Conservation (phyloP, 1,140 invertebrate species). For the Watersipora subatra region DNA sequence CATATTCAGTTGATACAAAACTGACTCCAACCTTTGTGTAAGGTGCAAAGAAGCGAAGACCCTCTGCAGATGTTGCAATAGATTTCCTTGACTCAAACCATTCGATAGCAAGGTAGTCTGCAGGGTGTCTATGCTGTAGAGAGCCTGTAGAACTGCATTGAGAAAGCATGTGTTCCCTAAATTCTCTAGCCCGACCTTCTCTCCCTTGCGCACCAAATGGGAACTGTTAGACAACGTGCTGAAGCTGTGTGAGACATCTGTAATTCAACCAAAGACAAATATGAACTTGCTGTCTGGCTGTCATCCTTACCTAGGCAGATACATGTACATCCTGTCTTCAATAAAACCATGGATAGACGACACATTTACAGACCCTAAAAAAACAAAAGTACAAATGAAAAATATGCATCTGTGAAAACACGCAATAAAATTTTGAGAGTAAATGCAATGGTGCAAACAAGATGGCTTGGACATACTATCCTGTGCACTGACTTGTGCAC, state of each 20-base stretch:
- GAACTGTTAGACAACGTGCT: conserved; percentile 9
- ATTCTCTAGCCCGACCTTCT: conserved; percentile 55
- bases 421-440: too few relatives aligned
- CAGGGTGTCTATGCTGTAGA: conserved; percentile 44
- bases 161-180: conserved; percentile 43
- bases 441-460: too few relatives aligned
- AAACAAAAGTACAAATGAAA: too few relatives aligned
- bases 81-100: conserved; percentile 24
- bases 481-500: too few relatives aligned
- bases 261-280: conserved; percentile 5
- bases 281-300: conserved; percentile 16
- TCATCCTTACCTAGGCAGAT: conserved; percentile 16
- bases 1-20: too few relatives aligned
- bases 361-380: too few relatives aligned
- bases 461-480: too few relatives aligned
- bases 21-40: conserved; percentile 46
- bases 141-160: conserved; percentile 45
- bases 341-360: too few relatives aligned
- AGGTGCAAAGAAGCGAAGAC: conserved; percentile 60
- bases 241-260: conserved; percentile 5
- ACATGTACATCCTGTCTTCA: conserved; percentile 18
- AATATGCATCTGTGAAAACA: too few relatives aligned
- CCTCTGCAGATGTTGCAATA: conserved; percentile 55
- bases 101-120: not conserved
- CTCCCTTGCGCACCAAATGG: conserved; percentile 22